Percentiles rank a stretch among this genome's conserved stretches.
phyloP scores from a whole-genome alignment of 2,797 vertebrate genomes.

The Varecia variegata region DNA sequence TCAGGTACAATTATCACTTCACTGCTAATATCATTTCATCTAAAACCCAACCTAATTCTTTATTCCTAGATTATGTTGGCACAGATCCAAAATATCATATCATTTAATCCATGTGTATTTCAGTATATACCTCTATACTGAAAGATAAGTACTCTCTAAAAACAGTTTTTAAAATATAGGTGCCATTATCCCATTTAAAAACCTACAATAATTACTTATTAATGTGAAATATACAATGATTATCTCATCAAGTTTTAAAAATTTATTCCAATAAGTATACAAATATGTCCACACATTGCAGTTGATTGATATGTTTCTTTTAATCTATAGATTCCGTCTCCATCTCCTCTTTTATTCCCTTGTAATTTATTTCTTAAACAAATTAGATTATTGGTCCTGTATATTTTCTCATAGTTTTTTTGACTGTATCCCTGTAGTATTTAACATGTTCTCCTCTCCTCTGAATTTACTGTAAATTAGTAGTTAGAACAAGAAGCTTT shows the following conservation, averaged over 20 bases:
- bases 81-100: not conserved
- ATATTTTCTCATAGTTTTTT: not conserved
- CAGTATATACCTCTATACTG: not conserved
- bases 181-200: not conserved
- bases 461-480: conserved; percentile 15
- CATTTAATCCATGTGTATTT: not conserved
- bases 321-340: not conserved
- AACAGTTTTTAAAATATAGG: not conserved
- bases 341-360: not conserved
- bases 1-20: not conserved
- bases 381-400: not conserved
- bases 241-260: not conserved
- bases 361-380: not conserved
- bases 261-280: not conserved
- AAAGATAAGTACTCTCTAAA: not conserved
- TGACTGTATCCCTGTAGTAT: not conserved
- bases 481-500: not conserved
- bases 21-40: not conserved
- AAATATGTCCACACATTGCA: not conserved
- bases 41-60: not conserved
- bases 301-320: not conserved
- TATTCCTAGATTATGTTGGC: not conserved
- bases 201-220: not conserved
- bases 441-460: not conserved
- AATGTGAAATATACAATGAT: not conserved